Conservation (phyloP, 2,797 vertebrate genomes). For the Malurus splendens region DNA sequence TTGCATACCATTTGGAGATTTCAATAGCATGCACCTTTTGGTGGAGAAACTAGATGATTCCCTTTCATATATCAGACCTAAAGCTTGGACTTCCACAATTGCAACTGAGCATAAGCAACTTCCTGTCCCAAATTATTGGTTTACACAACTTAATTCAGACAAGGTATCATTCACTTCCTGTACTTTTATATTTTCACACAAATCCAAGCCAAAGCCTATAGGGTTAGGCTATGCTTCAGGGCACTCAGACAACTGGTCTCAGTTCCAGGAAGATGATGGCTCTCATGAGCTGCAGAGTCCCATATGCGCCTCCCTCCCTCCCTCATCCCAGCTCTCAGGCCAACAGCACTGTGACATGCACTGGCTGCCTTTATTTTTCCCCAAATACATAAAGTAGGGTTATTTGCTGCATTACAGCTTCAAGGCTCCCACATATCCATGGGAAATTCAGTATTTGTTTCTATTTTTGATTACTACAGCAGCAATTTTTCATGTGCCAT, state of each 20-base stretch:
- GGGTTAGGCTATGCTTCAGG: not conserved
- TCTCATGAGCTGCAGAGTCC: rapidly evolving
- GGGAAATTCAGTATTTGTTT: not conserved
- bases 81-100: not conserved
- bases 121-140: rapidly evolving
- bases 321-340: not conserved
- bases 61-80: not conserved
- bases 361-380: not conserved
- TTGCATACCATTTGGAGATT: not conserved
- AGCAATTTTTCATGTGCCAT: not conserved
- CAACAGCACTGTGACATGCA: rapidly evolving
- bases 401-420: not conserved
- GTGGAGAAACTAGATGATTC: not conserved
- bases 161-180: not conserved
- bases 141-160: not conserved
- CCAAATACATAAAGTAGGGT: not conserved
- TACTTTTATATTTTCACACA: not conserved
- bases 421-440: not conserved
- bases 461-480: not conserved
- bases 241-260: not conserved
- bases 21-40: not conserved
- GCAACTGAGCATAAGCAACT: not conserved
- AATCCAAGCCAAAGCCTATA: not conserved
- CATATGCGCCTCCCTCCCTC: rapidly evolving
- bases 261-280: rapidly evolving